phyloP scores from a whole-genome alignment of 2,113 vertebrate genomes.

The Coturnix japonica region DNA sequence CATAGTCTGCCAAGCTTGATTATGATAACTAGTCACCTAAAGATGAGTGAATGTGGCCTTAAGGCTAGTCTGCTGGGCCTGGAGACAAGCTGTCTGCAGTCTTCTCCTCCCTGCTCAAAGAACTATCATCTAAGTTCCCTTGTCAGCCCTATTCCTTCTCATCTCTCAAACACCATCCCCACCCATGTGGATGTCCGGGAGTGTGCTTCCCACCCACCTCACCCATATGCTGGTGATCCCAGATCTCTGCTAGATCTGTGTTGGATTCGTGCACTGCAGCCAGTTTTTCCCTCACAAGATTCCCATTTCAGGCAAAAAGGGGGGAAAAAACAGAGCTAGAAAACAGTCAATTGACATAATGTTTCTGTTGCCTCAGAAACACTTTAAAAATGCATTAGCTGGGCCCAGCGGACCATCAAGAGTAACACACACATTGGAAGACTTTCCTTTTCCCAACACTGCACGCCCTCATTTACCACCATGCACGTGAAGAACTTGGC shows the following conservation, averaged over 20 bases:
- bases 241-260: not conserved
- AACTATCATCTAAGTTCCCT: constrained; percentile 27
- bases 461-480: not conserved
- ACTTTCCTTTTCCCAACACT: not conserved
- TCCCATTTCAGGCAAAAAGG: not conserved
- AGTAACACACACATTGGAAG: not conserved
- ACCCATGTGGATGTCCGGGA: not conserved
- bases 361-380: not conserved
- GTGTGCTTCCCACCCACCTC: constrained; percentile 2
- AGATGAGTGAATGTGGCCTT: constrained; percentile 61
- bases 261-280: not conserved
- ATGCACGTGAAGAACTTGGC: not conserved
- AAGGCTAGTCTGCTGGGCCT: constrained; percentile 49
- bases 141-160: constrained; percentile 19
- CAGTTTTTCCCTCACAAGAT: not conserved
- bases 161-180: constrained; percentile 15
- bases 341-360: not conserved
- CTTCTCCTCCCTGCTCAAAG: constrained; percentile 46
- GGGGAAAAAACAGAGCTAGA: not conserved
- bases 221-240: not conserved
- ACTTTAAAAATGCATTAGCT: not conserved
- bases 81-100: constrained; percentile 71
- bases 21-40: constrained; percentile 39
- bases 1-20: constrained; percentile 20
- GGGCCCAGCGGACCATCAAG: not conserved